Conservation (phyloP, 2,888 invertebrate genomes). For the Stenichneumon culpator region DNA sequence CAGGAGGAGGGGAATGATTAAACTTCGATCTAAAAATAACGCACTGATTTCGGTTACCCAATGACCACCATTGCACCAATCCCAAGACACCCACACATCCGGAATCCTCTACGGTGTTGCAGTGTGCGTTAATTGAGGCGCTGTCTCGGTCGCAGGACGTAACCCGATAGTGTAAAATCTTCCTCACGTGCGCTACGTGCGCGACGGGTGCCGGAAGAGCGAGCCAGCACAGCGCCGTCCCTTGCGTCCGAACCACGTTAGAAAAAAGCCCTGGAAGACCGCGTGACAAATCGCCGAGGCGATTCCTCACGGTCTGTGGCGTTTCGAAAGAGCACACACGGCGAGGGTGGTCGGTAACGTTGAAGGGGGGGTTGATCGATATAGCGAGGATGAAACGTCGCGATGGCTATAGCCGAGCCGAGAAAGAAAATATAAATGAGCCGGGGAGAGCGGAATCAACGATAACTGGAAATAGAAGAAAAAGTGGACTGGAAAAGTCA, state of each 20-base stretch:
- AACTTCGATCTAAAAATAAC: conserved; percentile 43
- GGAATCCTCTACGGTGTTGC: background rate
- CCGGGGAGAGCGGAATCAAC: background rate
- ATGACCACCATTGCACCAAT: background rate
- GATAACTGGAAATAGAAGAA: conserved; percentile 16
- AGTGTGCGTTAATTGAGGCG: background rate
- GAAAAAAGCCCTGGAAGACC: conserved; percentile 62
- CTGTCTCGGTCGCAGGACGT: conserved; percentile 34
- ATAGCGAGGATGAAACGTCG: conserved; percentile 44
- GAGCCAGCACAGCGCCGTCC: conserved; percentile 57
- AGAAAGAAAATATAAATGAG: conserved; percentile 24
- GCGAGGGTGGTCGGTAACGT: conserved; percentile 14
- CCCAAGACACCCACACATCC: background rate
- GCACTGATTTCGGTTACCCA: conserved; percentile 16
- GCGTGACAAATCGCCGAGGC: conserved; percentile 75
- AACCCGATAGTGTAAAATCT: conserved; percentile 54
- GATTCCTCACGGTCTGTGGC: conserved; percentile 69
- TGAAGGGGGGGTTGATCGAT: conserved; percentile 34
- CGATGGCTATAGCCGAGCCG: background rate
- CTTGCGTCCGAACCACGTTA: conserved; percentile 47
- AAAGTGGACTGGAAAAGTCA: background rate
- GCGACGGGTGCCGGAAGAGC: conserved; percentile 30
- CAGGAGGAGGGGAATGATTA: conserved; percentile 10
- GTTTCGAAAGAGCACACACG: conserved; percentile 27
- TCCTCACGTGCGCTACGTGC: background rate